Evolutionary conservation across 2,888 invertebrate genomes (phyloP).

Genomic region (Tetrapedia diversipes): DNA sequence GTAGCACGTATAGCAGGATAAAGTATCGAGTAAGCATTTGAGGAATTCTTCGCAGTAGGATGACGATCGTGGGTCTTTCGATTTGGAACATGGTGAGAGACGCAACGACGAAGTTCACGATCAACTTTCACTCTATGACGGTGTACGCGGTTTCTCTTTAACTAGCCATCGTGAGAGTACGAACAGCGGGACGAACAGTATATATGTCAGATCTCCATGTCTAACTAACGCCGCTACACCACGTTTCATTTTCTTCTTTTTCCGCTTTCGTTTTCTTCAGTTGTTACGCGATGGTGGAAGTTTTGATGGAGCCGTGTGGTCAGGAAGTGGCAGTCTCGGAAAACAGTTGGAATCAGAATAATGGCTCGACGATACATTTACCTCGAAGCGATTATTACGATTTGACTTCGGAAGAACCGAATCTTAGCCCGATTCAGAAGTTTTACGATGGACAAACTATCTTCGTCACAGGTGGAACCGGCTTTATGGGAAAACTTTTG

Average conservation of each 20-base stretch:
- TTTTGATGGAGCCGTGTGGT: slow-evolving; percentile 78
- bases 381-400: slow-evolving; percentile 44
- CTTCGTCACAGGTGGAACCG: slow-evolving; percentile 87
- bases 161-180: slow-evolving; percentile 29
- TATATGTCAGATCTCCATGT: neutral
- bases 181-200: neutral
- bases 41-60: neutral
- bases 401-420: slow-evolving; percentile 43
- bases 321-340: slow-evolving; percentile 79
- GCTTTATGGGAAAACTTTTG: slow-evolving; percentile 88
- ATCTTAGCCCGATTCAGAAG: slow-evolving; percentile 81
- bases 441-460: slow-evolving; percentile 84
- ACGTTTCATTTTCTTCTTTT: neutral
- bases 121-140: slow-evolving; percentile 79
- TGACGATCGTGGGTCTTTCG: neutral
- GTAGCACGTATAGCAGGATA: neutral
- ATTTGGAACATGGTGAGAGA: slow-evolving; percentile 30
- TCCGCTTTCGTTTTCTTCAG: neutral
- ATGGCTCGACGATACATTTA: slow-evolving; percentile 71
- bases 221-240: neutral
- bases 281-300: slow-evolving; percentile 77
- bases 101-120: slow-evolving; percentile 78
- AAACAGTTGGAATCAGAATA: slow-evolving; percentile 69
- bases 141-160: slow-evolving; percentile 50
- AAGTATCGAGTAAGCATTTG: neutral